Evolutionary conservation across 1,140 invertebrate genomes (phyloP).

Genomic region (Ladona fulva): DNA sequence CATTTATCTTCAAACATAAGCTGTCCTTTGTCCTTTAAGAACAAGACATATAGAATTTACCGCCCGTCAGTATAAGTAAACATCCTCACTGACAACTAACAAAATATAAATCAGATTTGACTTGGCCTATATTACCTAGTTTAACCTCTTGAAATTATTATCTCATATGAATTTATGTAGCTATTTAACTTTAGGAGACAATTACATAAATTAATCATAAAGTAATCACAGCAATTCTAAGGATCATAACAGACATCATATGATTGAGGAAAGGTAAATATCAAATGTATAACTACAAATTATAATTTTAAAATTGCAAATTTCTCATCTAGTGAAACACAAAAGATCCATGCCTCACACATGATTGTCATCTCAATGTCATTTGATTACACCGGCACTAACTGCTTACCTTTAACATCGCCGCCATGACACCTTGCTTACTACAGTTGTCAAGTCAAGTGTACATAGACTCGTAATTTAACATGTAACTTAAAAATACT

Average conservation of each 20-base stretch:
- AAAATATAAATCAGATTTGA: background rate
- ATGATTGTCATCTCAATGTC: background rate
- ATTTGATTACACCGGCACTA: background rate
- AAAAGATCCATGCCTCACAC: background rate
- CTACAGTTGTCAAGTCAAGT: background rate
- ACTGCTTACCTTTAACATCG: background rate
- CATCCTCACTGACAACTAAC: background rate
- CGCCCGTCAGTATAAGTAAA: background rate
- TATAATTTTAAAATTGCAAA: background rate
- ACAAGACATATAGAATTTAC: background rate
- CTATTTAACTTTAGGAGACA: background rate
- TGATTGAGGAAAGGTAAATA: background rate
- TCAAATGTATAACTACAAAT: background rate
- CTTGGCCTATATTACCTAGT: background rate
- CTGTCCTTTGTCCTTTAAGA: slow-evolving; percentile 50
- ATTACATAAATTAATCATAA: background rate
- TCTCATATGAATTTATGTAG: background rate
- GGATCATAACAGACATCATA: background rate
- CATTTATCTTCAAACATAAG: slow-evolving; percentile 89
- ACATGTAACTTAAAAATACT: too few relatives aligned
- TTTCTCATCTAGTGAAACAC: background rate
- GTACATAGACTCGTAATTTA: too few relatives aligned
- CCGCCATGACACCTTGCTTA: background rate
- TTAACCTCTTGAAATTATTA: background rate
- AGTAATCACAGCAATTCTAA: background rate